A percentile compares a stretch with the other conserved stretches of the same genome.
Conservation (phyloP, 23 tunicate genomes). For the Halocynthia roretzi region DNA sequence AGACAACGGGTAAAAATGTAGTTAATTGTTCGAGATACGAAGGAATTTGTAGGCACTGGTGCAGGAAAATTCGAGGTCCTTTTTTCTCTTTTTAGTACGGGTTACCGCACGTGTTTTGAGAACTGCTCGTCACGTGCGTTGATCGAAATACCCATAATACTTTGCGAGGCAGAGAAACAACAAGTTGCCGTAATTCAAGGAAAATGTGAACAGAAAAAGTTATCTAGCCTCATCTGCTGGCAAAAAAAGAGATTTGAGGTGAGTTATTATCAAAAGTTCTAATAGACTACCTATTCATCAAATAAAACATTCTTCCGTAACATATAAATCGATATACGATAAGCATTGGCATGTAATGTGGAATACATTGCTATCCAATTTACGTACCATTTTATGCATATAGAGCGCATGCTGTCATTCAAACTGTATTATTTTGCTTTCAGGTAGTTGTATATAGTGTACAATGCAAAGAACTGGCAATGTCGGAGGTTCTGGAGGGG, state of each 20-base stretch:
- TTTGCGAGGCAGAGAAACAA: conserved; percentile 8
- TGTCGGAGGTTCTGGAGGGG: conserved; percentile 55
- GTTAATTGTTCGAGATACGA: too few relatives aligned
- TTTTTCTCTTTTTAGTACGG: too few relatives aligned
- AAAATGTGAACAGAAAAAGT: conserved; percentile 3
- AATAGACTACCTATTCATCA: too few relatives aligned
- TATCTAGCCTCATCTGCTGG: conserved; percentile 6
- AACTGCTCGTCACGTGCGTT: conserved; percentile 9
- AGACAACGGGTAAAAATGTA: too few relatives aligned
- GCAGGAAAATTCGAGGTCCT: too few relatives aligned
- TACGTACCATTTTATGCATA: too few relatives aligned
- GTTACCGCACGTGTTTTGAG: background rate
- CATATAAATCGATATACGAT: too few relatives aligned
- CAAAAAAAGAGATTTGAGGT: background rate
- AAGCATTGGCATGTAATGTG: too few relatives aligned
- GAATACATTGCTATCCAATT: too few relatives aligned
- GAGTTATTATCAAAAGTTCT: background rate
- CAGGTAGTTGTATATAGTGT: conserved; percentile 90
- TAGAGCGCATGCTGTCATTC: background rate
- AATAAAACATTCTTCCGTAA: too few relatives aligned
- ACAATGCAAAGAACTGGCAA: conserved; percentile 85
- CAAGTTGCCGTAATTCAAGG: background rate
- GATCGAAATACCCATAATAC: conserved; percentile 50
- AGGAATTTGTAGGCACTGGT: too few relatives aligned
- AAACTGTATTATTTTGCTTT: background rate